Evolutionary conservation across 37 sponge, comb jelly and placozoan species (phyloP), one percentile per base, ranked within the genome.

Genomic region (Hexactinellida sp.): DNA sequence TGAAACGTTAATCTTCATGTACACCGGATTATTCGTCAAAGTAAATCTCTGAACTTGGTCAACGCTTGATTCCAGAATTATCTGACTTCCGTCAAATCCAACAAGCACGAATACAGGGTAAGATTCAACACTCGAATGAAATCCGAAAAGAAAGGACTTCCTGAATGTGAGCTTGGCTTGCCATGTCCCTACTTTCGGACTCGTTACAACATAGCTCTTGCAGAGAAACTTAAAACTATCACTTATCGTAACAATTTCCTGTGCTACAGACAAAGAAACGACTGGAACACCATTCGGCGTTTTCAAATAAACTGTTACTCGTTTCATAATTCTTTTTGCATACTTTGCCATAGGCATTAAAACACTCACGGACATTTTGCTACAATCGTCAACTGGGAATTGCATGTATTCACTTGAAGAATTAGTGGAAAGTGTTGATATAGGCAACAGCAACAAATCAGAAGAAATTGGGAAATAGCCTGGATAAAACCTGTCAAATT

Each of bases 141-240:
- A n/a, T 25, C 5, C 30, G 13, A n/a, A 63, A 32, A 63, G 76
- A 10, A 63, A 7, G 13, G 25, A 63, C 13, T 63, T 63, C 30
- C 76, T 63, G 30, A 32, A n/a, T 63, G 76, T 63, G 34, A 63
- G 1, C 13, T 63, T 63, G 3, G 76, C 76, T 63, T 63, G 76
- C 76, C 76, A 63, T 25, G 76, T 63, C 5, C 76, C 76, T 10
- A n/a, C 30, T 28, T 63, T 63, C 3, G 76, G 76, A 63, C 30
- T 25, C 3, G 76, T 25, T 21, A 63, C 76, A 28, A n/a, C 13
- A 63, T 63, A 63, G 34, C 76, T 63, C 34, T 63, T 63, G 30
- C 76, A 63, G 13, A 63, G 76, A 63, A 25, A 63, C 13, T 63
- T 63, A 63, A 63, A 63, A 63, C 13, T 63, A n/a, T 63, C 76